Evolutionary conservation across 2,797 vertebrate species (phyloP).

Genomic region (Sciurus vulgaris): DNA sequence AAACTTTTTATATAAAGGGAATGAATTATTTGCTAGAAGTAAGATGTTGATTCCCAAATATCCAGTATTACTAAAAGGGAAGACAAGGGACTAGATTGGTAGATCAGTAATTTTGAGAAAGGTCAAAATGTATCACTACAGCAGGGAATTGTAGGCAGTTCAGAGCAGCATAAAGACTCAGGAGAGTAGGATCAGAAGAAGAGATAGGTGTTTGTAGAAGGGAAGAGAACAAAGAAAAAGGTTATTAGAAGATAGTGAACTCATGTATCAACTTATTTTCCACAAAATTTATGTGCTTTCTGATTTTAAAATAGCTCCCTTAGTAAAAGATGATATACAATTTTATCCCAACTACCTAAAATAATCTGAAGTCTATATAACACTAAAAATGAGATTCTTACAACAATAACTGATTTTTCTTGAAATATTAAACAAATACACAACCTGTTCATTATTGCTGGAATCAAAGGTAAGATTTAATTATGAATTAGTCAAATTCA

Average conservation of each 20-base stretch:
- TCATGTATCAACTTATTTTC: conserved; percentile 19
- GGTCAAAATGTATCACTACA: neutral
- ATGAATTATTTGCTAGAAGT: neutral
- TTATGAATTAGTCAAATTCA: neutral
- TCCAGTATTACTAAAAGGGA: neutral
- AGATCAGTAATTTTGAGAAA: neutral
- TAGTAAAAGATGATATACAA: neutral
- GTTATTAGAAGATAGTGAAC: neutral
- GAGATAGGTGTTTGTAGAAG: neutral
- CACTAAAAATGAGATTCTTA: neutral
- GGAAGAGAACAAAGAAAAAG: neutral
- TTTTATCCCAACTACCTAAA: neutral
- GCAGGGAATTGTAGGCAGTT: neutral
- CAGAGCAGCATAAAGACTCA: neutral
- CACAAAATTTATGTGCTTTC: neutral
- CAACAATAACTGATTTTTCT: neutral
- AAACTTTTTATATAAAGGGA: neutral
- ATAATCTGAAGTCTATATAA: neutral
- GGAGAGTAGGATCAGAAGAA: neutral
- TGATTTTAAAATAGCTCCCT: neutral
- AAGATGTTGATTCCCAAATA: neutral
- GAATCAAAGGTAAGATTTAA: neutral
- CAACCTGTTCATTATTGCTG: neutral
- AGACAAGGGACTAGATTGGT: neutral
- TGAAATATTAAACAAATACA: neutral